These are phyloP conservation scores for Eupithecia exiguata DNA, from an alignment of 2,888 invertebrate genomes.

Conservation along the genomic window DNA sequence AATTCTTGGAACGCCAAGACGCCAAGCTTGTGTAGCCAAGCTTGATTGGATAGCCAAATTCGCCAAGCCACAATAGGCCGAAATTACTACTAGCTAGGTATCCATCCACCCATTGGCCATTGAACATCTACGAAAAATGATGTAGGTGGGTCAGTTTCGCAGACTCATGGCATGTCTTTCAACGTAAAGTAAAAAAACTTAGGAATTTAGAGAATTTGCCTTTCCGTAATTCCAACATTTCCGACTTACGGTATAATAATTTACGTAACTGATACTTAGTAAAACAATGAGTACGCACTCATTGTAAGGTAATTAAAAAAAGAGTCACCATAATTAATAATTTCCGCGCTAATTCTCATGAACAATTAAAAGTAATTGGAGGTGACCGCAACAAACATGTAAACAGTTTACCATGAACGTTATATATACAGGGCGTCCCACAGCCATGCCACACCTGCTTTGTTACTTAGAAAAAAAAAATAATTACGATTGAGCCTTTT, in stretches of 20 bases:
- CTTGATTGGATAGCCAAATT: background rate
- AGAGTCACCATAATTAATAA: conserved; percentile 22
- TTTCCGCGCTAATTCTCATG: conserved; percentile 26
- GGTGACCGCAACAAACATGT: conserved; percentile 24
- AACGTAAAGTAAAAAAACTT: background rate
- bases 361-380: conserved; percentile 23
- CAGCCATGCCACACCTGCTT: too few species aligned
- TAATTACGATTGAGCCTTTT: too few species aligned
- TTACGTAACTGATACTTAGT: background rate
- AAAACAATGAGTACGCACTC: conserved; percentile 7
- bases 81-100: background rate
- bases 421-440: too few species aligned
- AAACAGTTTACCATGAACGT: conserved; percentile 24
- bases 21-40: background rate
- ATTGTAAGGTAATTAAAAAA: conserved; percentile 9
- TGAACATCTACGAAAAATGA: too few species aligned
- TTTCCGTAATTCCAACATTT: background rate
- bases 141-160: too few species aligned
- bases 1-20: background rate
- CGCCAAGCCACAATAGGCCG: background rate
- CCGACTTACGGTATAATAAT: background rate
- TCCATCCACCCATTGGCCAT: too few species aligned
- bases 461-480: too few species aligned
- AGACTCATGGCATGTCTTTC: too few species aligned
- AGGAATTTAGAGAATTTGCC: background rate